Evolutionary conservation across 2,888 invertebrate genomes (phyloP), one percentile per base, ranked within the genome.

Genomic region (Timema podura): DNA sequence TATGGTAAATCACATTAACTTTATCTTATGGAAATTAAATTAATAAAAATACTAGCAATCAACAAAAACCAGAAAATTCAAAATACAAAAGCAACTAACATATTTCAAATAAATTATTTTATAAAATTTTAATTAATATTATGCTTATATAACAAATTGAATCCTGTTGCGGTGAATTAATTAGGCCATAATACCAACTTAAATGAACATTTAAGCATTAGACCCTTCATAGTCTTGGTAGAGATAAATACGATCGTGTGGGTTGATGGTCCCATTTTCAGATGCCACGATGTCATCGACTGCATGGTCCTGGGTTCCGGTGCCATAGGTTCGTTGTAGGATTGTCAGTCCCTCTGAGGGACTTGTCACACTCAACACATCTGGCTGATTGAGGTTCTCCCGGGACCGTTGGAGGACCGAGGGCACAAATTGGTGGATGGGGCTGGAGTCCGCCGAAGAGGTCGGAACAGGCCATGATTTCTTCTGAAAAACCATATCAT

Each of bases 191-290:
- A 13, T n/a, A 13, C 13, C 51, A 3, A n/a, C 51, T 13, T 13
- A 51, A n/a, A 3, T 51, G 16, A 68, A 75, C 45, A 74, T 74
- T 64, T 75, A 74, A 15, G 74, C 65, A 59, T 74, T 74, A 30
- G 70, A 67, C 10, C 72, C 70, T 64, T 75, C 75, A 64, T 75
- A 75, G 68, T 75, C 74, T 65, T 75, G 75, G 57, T 75, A 75
- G 8, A 73, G 70, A 8, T 61, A 45, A n/a, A 65, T 48, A 47
- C 47, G 65, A 16, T 70, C 71, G 10, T 61, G 68, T 9, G 73
- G n/a, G 30, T 64, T 68, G 47, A 69, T 68, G 16, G 51, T 15
- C 46, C 57, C 64, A 6, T 71, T 70, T 65, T 70, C 65, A 47
- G 70, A 67, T 6, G 48, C 54, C 57, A 65, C 45, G 6, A 61